phyloP scores from a whole-genome alignment of 2,797 vertebrate species.

The Neostethus bicornis region DNA sequence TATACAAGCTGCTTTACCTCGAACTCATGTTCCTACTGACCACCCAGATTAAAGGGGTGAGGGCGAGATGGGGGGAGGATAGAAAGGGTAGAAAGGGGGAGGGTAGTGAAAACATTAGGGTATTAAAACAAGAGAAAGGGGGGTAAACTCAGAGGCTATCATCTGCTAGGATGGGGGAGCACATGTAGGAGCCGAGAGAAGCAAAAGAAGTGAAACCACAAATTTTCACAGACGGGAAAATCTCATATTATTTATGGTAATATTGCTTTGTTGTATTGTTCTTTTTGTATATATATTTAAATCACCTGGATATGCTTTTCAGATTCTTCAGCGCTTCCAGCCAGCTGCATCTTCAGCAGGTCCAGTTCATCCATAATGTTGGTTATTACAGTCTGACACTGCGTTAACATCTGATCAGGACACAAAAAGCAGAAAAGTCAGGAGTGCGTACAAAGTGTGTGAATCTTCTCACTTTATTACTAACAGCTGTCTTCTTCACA shows the following conservation, averaged over 20 bases:
- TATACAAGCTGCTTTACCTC: conserved; percentile 42
- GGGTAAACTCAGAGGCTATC: conserved; percentile 47
- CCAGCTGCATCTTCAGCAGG: conserved; percentile 72
- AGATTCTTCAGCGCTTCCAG: conserved; percentile 70
- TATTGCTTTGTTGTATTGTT: background rate
- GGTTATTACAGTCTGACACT: conserved; percentile 76
- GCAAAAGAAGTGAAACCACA: too few relatives aligned
- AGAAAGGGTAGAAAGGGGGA: conserved; percentile 59
- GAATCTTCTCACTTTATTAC: background rate
- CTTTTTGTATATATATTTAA: background rate
- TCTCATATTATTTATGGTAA: background rate
- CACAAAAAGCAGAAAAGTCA: conserved; percentile 1
- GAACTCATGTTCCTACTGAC: conserved; percentile 45
- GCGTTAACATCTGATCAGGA: conserved; percentile 81
- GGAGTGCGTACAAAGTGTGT: background rate
- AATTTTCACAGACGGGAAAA: background rate
- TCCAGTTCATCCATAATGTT: conserved; percentile 68
- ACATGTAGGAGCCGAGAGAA: conserved; percentile 14
- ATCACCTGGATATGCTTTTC: conserved; percentile 79
- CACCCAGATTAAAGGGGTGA: conserved; percentile 75
- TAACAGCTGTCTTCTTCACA: background rate
- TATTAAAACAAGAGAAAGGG: conserved; percentile 59
- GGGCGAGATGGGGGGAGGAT: conserved; percentile 70
- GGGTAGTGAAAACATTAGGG: conserved; percentile 70
- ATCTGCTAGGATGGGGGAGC: conserved; percentile 38